These are phyloP conservation scores for Helicolenus hilgendorfi DNA, from an alignment of 2,797 vertebrate species.

Conservation along the genomic window DNA sequence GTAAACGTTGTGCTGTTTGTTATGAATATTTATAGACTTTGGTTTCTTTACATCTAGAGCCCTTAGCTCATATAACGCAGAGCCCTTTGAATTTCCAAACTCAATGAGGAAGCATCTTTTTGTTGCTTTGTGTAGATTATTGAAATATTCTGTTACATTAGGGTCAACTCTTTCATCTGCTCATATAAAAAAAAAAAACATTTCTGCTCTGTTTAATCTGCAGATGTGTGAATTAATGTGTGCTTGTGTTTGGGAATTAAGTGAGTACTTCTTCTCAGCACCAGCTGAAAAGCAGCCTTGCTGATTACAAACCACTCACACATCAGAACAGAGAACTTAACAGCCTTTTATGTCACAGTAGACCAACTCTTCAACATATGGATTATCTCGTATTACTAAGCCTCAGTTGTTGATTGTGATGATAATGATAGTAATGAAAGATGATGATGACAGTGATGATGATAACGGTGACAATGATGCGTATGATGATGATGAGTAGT, in stretches of 20 bases:
- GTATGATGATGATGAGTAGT: constrained; percentile 11
- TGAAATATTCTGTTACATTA: not conserved
- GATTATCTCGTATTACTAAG: constrained; percentile 3
- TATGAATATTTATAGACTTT: not conserved
- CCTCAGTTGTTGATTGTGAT: constrained; percentile 12
- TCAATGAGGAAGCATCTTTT: not conserved
- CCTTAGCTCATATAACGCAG: not conserved
- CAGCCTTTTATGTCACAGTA: constrained; percentile 1
- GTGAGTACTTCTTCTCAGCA: not conserved
- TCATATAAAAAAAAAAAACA: not conserved
- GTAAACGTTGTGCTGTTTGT: not conserved
- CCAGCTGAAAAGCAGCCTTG: not conserved
- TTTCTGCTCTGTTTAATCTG: constrained; percentile 17
- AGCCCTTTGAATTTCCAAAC: not conserved
- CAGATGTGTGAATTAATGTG: not conserved
- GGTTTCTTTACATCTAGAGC: not conserved
- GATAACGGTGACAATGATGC: constrained; percentile 8
- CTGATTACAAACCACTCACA: constrained; percentile 7
- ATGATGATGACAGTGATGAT: constrained; percentile 33
- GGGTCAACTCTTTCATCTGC: not conserved
- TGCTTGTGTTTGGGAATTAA: not conserved
- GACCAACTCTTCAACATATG: not conserved
- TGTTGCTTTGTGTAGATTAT: not conserved
- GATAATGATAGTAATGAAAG: constrained; percentile 32
- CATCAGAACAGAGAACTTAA: constrained; percentile 16